Evolutionary conservation across 2,113 vertebrate species (phyloP).

Genomic region (Cheirogaleus medius): DNA sequence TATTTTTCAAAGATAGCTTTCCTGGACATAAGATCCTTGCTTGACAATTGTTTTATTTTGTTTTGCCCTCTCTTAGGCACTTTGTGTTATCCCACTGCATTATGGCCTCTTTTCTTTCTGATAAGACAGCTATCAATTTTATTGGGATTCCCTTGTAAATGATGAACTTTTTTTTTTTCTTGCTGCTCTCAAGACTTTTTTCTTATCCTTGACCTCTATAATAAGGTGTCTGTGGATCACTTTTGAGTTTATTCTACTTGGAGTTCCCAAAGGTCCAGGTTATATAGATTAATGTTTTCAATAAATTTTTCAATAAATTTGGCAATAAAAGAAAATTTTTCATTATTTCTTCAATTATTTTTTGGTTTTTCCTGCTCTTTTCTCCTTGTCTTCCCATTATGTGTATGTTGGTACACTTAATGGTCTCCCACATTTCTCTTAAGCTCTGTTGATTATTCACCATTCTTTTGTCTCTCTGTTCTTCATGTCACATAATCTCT

Average conservation of each 20-base stretch:
- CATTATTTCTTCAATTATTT: not conserved
- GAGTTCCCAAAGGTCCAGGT: not conserved
- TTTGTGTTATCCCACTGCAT: not conserved
- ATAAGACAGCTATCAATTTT: not conserved
- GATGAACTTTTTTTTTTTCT: not conserved
- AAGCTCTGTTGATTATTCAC: not conserved
- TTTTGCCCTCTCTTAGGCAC: not conserved
- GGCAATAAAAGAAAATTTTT: not conserved
- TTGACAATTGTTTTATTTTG: not conserved
- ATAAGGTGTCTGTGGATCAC: not conserved
- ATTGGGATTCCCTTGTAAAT: not conserved
- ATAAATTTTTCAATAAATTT: not conserved
- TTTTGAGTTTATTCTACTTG: not conserved
- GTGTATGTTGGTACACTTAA: not conserved
- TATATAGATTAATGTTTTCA: not conserved
- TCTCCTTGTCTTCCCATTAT: not conserved
- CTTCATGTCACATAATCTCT: not conserved
- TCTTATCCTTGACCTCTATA: not conserved
- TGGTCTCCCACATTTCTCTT: not conserved
- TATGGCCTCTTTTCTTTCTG: not conserved
- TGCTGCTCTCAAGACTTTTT: not conserved
- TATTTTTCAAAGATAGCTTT: not conserved
- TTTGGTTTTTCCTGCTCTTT: not conserved
- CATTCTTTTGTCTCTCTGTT: not conserved
- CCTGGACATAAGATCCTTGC: not conserved